Evolutionary conservation across 2,113 vertebrate species (phyloP), one percentile per base, ranked within the genome.

Genomic region (Chionis minor): DNA sequence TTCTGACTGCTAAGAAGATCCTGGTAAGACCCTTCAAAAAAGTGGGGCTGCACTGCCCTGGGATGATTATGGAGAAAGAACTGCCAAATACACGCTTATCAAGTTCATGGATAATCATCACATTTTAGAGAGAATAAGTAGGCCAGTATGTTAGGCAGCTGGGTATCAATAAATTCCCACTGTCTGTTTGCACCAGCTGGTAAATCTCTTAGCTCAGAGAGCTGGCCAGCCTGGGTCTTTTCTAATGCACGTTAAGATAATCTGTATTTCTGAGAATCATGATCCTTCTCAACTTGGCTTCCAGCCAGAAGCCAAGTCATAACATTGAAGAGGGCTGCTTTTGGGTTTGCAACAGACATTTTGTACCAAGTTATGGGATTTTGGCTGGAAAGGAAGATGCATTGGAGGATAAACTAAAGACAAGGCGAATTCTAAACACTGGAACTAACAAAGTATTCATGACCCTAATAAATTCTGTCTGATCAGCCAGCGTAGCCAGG

Each of bases 221-320:
- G 26, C 69, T 92, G 44, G 59, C 32, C 84, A 94, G 65, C 30
- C 38, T 59, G 42, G 10, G 6, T 61, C 15, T 74, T 92, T 85
- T 65, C 40, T 52, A 63, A 49, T 28, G 52, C 71, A 8, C 4
- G 0, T 87, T 92, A 51, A 88, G 3, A 71, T 86, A 92, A 92
- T 84, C 77, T 91, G 55, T 63, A 51, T 84, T 89, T 97, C 82
- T 87, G 69, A 84, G 65, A 94, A 91, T 71, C 77, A 72, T 56
- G 11, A 96, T 78, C 42, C 33, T 63, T 86, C 23, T 52, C 30
- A 35, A 11, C 13, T 71, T 81, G 83, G 52, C 20, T 86, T 86
- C 26, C 51, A 74, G 55, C 19, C 84, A 65, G 65, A 89, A 85
- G 12, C 26, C 63, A 79, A 87, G 61, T 71, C 52, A 67, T 63